Conservation (phyloP, 2,888 invertebrate genomes). For the Bembecia ichneumoniformis region DNA sequence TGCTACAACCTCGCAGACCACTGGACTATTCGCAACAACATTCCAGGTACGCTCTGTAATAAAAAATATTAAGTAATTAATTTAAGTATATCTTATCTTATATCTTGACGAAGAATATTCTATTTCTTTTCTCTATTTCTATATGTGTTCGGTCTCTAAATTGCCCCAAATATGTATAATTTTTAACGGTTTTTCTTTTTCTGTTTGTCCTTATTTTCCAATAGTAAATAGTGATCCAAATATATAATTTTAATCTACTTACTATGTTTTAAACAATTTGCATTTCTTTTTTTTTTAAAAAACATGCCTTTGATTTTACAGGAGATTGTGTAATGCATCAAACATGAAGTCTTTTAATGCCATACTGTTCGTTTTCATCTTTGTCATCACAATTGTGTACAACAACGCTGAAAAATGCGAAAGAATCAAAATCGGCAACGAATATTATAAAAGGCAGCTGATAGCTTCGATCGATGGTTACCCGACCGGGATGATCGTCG, state of each 20-base stretch:
- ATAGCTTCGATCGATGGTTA: constrained; percentile 58
- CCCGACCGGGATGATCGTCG: constrained; percentile 50
- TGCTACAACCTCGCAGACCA: background rate
- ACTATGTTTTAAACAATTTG: too few species aligned
- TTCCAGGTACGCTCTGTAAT: too few species aligned
- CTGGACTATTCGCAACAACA: background rate
- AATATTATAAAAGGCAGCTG: constrained; percentile 51
- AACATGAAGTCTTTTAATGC: constrained; percentile 24
- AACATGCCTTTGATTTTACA: background rate
- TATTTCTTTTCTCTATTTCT: too few species aligned
- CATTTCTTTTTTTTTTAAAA: background rate
- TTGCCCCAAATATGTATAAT: too few species aligned
- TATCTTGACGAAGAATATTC: too few species aligned
- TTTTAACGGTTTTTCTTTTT: too few species aligned
- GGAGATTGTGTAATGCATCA: constrained; percentile 30
- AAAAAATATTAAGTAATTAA: too few species aligned
- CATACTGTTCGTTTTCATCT: constrained; percentile 15
- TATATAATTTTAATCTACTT: too few species aligned
- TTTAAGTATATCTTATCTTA: too few species aligned
- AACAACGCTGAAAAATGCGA: constrained; percentile 46
- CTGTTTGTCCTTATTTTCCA: too few species aligned
- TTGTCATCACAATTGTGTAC: constrained; percentile 11
- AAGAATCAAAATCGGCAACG: constrained; percentile 46
- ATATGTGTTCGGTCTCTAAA: too few species aligned
- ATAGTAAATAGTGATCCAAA: too few species aligned